Percentiles rank a stretch among this genome's conserved stretches.
Conservation (phyloP, 92 coral and sea anemone species). For the Zoanthus gigantus region DNA sequence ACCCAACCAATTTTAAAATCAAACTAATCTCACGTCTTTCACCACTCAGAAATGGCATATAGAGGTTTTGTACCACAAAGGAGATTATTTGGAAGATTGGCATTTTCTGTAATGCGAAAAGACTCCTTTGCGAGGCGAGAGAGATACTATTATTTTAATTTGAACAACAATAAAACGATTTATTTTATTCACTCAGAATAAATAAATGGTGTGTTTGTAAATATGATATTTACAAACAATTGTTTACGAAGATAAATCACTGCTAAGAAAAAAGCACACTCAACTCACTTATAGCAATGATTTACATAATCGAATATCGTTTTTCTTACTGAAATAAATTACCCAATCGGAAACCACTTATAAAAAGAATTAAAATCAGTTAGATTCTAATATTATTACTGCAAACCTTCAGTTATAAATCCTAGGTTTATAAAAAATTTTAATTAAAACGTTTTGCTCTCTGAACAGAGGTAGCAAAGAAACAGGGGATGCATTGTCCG, state of each 20-base stretch:
- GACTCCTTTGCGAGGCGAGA: slow-evolving; percentile 16
- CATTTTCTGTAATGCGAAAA: background rate
- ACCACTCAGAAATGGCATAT: slow-evolving; percentile 35
- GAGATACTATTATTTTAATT: background rate
- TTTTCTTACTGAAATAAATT: too few relatives aligned
- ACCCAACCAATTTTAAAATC: slow-evolving; percentile 40
- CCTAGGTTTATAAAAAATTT: slow-evolving; percentile 35
- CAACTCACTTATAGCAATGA: too few relatives aligned
- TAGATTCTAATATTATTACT: slow-evolving; percentile 37
- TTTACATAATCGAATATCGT: too few relatives aligned
- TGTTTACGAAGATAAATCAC: too few relatives aligned
- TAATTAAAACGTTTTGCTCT: slow-evolving; percentile 44
- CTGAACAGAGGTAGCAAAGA: slow-evolving; percentile 37
- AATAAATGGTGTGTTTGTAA: background rate
- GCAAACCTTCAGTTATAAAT: slow-evolving; percentile 45
- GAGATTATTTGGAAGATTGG: slow-evolving; percentile 29
- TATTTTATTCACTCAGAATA: slow-evolving; percentile 20
- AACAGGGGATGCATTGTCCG: slow-evolving; percentile 44
- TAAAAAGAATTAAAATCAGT: slow-evolving; percentile 29
- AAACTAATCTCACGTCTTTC: slow-evolving; percentile 35
- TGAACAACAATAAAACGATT: slow-evolving; percentile 1
- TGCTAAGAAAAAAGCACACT: too few relatives aligned
- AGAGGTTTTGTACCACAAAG: slow-evolving; percentile 48
- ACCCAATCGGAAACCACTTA: too few relatives aligned
- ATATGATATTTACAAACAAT: too few relatives aligned